phyloP scores from a whole-genome alignment of 2,113 vertebrate genomes.

The Macquaria australasica region DNA sequence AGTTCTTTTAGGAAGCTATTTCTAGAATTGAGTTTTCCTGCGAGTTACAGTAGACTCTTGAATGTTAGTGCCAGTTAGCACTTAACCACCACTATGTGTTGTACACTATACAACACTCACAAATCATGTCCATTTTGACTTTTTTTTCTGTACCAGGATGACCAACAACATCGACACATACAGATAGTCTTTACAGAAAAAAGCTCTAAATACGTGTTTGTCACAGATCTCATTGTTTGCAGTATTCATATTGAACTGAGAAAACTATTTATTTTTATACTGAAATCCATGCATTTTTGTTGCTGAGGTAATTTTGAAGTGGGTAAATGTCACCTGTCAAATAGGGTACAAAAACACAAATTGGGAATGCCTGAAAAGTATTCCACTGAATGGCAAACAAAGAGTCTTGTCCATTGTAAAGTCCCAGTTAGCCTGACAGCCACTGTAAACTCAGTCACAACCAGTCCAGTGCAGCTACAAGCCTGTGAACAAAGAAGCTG shows the following conservation, averaged over 20 bases:
- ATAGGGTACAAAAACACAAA: slow-evolving; percentile 26
- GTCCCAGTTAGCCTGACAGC: slow-evolving; percentile 75
- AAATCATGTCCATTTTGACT: background rate
- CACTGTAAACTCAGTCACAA: slow-evolving; percentile 70
- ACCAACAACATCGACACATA: background rate
- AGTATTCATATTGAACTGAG: background rate
- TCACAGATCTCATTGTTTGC: background rate
- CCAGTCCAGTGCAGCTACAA: slow-evolving; percentile 69
- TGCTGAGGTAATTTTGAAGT: slow-evolving; percentile 12
- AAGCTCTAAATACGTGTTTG: background rate
- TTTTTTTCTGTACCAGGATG: background rate
- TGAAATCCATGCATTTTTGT: slow-evolving; percentile 5
- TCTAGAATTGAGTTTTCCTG: background rate
- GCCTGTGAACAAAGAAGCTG: slow-evolving; percentile 70
- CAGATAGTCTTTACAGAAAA: background rate
- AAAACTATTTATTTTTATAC: background rate
- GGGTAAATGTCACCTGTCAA: slow-evolving; percentile 49
- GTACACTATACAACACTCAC: background rate
- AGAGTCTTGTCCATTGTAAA: slow-evolving; percentile 50
- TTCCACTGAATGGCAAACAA: slow-evolving; percentile 57
- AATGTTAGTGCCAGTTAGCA: background rate
- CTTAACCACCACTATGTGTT: no score
- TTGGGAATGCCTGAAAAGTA: slow-evolving; percentile 34
- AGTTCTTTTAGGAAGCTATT: background rate
- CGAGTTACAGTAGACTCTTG: background rate